phyloP scores from a whole-genome alignment of 2,888 invertebrate species.

The Orchesellides sinensis region DNA sequence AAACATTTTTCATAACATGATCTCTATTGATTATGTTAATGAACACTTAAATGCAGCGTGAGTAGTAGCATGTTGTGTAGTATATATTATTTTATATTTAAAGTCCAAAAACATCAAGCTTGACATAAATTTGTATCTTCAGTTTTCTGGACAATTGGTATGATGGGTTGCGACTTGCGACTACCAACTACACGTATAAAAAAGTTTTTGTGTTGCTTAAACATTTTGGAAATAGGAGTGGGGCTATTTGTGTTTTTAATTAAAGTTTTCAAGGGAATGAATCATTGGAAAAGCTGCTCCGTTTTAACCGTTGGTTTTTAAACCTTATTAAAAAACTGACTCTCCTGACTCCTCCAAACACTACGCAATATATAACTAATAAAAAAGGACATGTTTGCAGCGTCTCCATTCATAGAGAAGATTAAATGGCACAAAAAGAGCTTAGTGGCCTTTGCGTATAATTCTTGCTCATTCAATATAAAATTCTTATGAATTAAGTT shows the following conservation, averaged over 20 bases:
- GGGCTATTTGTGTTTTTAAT: too few species aligned
- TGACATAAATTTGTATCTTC: constrained; percentile 11
- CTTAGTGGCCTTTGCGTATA: too few species aligned
- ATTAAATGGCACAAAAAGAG: too few species aligned
- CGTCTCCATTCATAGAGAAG: too few species aligned
- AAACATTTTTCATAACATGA: neutral
- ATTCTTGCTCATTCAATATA: too few species aligned
- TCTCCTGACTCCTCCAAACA: too few species aligned
- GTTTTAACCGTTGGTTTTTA: neutral
- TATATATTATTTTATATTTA: neutral
- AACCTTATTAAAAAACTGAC: too few species aligned
- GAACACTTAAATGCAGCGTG: constrained; percentile 1
- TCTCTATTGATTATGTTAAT: constrained; percentile 20
- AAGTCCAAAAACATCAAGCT: neutral
- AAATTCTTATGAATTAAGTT: too few species aligned
- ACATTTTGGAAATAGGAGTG: neutral
- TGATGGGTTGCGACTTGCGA: neutral
- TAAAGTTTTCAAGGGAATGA: too few species aligned
- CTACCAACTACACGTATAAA: neutral
- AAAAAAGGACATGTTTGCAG: too few species aligned
- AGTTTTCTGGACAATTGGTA: neutral
- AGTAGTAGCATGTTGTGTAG: neutral
- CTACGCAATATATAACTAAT: too few species aligned
- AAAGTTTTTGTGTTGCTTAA: neutral
- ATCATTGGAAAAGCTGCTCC: constrained; percentile 19